These are phyloP conservation scores for Drosophila heteroneura DNA, from an alignment of 2,888 invertebrate genomes.

Conservation along the genomic window DNA sequence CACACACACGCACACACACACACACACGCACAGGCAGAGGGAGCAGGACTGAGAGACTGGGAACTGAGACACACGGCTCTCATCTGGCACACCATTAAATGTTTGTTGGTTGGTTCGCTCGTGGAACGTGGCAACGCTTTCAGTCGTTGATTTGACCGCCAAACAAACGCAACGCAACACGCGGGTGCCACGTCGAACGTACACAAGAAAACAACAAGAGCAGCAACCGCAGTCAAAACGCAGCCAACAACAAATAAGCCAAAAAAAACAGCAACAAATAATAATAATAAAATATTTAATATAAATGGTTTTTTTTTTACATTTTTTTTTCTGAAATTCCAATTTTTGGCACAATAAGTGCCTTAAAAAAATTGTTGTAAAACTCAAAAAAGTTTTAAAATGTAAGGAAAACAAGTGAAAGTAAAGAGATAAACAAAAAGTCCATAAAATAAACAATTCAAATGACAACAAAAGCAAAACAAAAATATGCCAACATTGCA, in stretches of 20 bases:
- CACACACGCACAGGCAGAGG: constrained; percentile 1
- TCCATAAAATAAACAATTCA: background rate
- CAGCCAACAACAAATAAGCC: constrained; percentile 38
- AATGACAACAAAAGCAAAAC: constrained; percentile 9
- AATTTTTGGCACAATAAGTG: constrained; percentile 46
- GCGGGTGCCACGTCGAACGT: constrained; percentile 61
- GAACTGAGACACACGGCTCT: constrained; percentile 33
- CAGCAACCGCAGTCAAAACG: constrained; percentile 32
- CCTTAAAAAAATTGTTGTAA: constrained; percentile 33
- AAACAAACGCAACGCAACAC: constrained; percentile 79
- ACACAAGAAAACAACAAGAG: constrained; percentile 44
- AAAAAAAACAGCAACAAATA: constrained; percentile 27
- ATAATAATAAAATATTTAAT: constrained; percentile 36
- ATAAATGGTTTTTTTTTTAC: constrained; percentile 36
- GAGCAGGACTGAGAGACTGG: constrained; percentile 23
- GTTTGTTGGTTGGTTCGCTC: constrained; percentile 39
- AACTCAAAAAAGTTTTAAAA: constrained; percentile 10
- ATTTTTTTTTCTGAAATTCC: constrained; percentile 24
- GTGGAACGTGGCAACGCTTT: constrained; percentile 70
- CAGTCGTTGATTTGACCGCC: constrained; percentile 84
- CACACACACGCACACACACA: constrained; percentile 6
- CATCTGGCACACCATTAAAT: constrained; percentile 49
- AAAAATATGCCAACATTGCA: constrained; percentile 7
- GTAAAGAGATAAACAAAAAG: background rate
- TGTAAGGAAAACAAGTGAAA: constrained; percentile 30